A percentile compares a stretch with the other conserved stretches of the same genome.
These are phyloP conservation scores for Lycocerus yunnanus DNA, from an alignment of 2,888 invertebrate genomes.

Conservation along the genomic window DNA sequence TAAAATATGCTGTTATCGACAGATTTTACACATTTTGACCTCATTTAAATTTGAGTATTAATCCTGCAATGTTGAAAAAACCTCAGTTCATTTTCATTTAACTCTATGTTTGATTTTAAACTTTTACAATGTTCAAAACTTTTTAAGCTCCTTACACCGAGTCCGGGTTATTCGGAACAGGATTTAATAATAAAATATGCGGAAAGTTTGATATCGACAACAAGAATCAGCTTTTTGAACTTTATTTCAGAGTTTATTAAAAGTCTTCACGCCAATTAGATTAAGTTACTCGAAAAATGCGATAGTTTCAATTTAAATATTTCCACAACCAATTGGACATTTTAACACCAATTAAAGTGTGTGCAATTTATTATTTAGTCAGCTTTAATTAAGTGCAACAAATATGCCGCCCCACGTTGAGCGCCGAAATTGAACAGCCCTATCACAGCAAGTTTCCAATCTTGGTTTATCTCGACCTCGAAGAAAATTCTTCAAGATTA, in stretches of 20 bases:
- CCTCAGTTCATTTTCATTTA: neutral
- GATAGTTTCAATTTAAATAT: neutral
- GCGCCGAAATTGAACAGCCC: neutral
- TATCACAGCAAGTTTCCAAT: neutral
- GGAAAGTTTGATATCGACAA: neutral
- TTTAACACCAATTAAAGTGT: neutral
- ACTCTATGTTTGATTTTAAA: neutral
- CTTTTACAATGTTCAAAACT: neutral
- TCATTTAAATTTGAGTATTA: neutral
- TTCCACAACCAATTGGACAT: too few relatives aligned
- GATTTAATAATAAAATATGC: neutral
- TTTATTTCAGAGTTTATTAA: neutral
- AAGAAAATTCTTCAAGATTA: neutral
- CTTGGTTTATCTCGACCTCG: neutral
- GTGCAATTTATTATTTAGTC: too few relatives aligned
- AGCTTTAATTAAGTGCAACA: neutral
- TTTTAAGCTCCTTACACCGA: neutral
- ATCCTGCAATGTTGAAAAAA: neutral
- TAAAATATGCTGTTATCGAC: conserved; percentile 8
- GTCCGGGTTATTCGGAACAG: neutral
- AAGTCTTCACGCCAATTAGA: neutral
- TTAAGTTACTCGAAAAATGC: neutral
- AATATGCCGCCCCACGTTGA: neutral
- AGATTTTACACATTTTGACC: neutral
- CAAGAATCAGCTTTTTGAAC: neutral